Evolutionary conservation across 1,140 invertebrate genomes (phyloP).

Genomic region (Dicyema japonicum): DNA sequence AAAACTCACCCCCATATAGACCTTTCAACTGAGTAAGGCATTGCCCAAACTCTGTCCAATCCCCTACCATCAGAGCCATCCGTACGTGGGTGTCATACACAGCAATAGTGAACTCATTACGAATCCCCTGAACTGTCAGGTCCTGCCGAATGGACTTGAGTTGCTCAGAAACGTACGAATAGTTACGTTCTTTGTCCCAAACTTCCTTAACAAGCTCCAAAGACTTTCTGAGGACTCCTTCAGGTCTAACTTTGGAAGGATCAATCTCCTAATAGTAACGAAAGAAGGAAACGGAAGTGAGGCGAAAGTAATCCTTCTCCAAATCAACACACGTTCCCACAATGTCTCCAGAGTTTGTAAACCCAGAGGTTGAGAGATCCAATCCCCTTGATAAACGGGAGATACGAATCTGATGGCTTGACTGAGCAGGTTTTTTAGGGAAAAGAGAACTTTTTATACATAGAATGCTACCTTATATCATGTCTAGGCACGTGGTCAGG

Average conservation of each 20-base stretch:
- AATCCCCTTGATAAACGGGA: too few relatives aligned
- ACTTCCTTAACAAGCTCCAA: constrained; percentile 1
- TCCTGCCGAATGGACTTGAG: constrained; percentile 90
- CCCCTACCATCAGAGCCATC: constrained; percentile 56
- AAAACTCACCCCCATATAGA: constrained; percentile 33
- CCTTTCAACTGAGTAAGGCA: constrained; percentile 82
- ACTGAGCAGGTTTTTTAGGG: too few relatives aligned
- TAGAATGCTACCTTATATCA: too few relatives aligned
- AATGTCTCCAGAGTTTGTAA: too few relatives aligned
- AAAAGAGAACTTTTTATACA: too few relatives aligned
- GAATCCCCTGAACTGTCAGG: constrained; percentile 73
- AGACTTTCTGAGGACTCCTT: background rate
- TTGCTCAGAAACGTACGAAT: constrained; percentile 80
- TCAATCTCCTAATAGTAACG: background rate
- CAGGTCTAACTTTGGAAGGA: constrained; percentile 1
- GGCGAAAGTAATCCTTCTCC: constrained; percentile 2
- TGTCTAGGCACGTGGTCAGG: too few relatives aligned
- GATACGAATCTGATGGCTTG: too few relatives aligned
- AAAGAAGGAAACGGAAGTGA: background rate
- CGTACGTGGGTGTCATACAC: constrained; percentile 91
- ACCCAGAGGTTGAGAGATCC: too few relatives aligned
- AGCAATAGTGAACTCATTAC: constrained; percentile 60
- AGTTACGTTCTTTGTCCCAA: constrained; percentile 26
- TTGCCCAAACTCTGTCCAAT: constrained; percentile 92
- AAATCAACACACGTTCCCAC: constrained; percentile 2